Conservation (phyloP, 2,113 vertebrate genomes). For the Mirza zaza region DNA sequence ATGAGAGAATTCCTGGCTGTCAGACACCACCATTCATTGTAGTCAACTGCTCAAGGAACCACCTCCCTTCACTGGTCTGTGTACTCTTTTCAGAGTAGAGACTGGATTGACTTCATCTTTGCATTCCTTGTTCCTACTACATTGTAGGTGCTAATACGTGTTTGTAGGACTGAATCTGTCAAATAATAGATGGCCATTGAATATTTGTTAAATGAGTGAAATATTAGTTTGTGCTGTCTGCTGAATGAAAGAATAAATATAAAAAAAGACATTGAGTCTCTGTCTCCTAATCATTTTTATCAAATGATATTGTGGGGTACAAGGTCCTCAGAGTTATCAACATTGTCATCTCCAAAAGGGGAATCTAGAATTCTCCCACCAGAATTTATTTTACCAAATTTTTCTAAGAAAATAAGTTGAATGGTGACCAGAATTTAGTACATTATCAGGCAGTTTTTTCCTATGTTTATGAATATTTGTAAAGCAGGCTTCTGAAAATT, state of each 20-base stretch:
- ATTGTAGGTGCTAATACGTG: neutral
- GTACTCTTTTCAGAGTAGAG: neutral
- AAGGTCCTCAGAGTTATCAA: neutral
- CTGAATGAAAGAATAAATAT: neutral
- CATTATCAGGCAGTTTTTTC: neutral
- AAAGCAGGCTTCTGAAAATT: neutral
- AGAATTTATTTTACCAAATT: constrained; percentile 5
- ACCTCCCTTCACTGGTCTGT: neutral
- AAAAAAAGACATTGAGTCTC: neutral
- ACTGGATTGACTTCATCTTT: neutral
- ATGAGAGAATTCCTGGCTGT: neutral
- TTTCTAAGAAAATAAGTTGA: constrained; percentile 39
- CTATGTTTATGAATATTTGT: neutral
- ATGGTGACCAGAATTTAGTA: neutral
- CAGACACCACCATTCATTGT: neutral
- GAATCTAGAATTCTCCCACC: neutral
- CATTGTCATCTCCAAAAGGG: neutral
- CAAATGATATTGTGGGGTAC: neutral
- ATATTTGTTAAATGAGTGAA: neutral
- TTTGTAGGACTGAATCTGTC: neutral
- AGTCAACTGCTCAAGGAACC: too few relatives aligned
- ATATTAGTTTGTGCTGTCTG: neutral
- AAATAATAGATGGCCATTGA: neutral
- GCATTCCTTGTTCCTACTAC: neutral
- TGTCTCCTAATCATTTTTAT: neutral